Conservation (phyloP, 30 jellyfish, hydroid and myxozoan genomes). For the Aurelia aurita region DNA sequence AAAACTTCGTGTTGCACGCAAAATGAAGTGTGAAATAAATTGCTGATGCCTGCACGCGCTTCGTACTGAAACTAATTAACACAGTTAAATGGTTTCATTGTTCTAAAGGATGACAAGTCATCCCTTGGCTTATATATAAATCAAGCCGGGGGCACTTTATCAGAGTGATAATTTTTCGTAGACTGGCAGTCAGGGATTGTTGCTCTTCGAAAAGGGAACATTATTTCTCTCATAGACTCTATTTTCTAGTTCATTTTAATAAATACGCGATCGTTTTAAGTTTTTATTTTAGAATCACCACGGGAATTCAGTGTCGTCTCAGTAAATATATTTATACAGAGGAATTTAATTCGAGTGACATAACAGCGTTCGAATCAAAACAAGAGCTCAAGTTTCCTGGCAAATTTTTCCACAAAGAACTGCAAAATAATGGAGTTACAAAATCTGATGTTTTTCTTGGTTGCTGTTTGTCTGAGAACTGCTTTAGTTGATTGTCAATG, state of each 20-base stretch:
- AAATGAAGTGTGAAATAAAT: background rate
- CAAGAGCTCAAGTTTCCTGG: too few species aligned
- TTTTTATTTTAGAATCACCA: background rate
- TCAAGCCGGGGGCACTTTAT: constrained; percentile 27
- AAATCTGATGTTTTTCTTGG: constrained; percentile 12
- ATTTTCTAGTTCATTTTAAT: too few species aligned
- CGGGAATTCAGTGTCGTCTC: too few species aligned
- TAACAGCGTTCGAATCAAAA: too few species aligned
- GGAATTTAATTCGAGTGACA: too few species aligned
- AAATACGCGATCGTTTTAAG: too few species aligned
- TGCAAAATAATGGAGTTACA: constrained; percentile 41
- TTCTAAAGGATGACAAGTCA: background rate
- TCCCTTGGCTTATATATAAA: constrained; percentile 10
- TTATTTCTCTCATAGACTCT: too few species aligned
- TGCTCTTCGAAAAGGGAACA: too few species aligned
- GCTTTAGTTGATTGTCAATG: constrained; percentile 63
- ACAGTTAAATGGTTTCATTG: constrained; percentile 47
- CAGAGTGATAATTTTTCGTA: too few species aligned
- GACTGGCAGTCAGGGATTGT: too few species aligned
- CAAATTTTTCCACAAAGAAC: background rate
- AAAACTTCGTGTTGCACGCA: constrained; percentile 60
- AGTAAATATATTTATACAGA: too few species aligned
- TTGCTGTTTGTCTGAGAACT: constrained; percentile 22
- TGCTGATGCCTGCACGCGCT: constrained; percentile 44
- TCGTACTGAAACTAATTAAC: constrained; percentile 38